Evolutionary conservation across 2,113 vertebrate species (phyloP), one percentile per base, ranked within the genome.

Genomic region (Odocoileus virginianus): DNA sequence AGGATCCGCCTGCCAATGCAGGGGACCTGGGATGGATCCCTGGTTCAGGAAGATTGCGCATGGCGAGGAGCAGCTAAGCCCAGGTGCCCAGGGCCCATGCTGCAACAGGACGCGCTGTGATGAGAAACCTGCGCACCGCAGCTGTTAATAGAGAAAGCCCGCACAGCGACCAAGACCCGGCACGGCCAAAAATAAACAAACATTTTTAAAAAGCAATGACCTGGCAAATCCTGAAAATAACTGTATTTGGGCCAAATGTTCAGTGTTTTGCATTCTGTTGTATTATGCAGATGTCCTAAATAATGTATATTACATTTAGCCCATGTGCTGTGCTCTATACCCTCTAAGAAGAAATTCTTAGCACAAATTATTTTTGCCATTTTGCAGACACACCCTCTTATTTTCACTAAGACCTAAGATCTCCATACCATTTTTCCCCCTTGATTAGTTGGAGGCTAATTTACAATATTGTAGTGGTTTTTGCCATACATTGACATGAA

Each of bases 271-370:
- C 12, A 1, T 43, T 83, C 33, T 60, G 58, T 55, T 28, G 17
- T 11, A 1, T 55, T 1, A 8, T 11, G 17, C 33, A 15, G 33
- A 25, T 1, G 12, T 43, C 40, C 11, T 11, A 10, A 60, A 7
- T 25, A 17, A 74, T 0, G 5, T 6, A 1, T 5, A 1, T 1
- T 12, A 3, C 0, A 16, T n/a, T 64, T 13, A 13, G 60, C 60
- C 33, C 10, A 3, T 2, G 7, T 19, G 50, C 21, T 10, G 16
- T 47, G 71, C 54, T 10, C 2, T 23, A 4, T 12, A 7, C 52
- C 0, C 60, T 33, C 55, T 19, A 9, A 36, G 78, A 83, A 27
- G 54, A 50, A 43, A 58, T 50, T 47, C 23, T 64, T 33, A 11
- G 33, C 54, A 7, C 8, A 30, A 27, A 12, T 27, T 11, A 40